Evolutionary conservation across 1,140 invertebrate genomes (phyloP).

Genomic region (Oscheius sp.): DNA sequence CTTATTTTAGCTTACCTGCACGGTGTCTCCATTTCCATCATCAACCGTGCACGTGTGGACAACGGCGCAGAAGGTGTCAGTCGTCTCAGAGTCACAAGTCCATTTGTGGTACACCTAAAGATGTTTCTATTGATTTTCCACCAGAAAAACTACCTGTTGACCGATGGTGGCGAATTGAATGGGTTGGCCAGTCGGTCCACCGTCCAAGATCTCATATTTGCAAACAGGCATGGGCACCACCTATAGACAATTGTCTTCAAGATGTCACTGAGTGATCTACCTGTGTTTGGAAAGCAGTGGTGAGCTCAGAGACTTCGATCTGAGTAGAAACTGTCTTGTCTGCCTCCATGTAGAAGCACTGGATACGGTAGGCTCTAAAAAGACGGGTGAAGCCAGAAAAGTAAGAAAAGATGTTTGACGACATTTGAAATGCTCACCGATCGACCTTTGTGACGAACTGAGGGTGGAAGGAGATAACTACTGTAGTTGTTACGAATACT

Average conservation of each 20-base stretch:
- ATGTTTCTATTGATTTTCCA: not conserved
- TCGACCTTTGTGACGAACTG: constrained; percentile 61
- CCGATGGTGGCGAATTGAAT: constrained; percentile 61
- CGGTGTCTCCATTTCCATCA: constrained; percentile 60
- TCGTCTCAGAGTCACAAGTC: constrained; percentile 61
- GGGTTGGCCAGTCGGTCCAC: constrained; percentile 58
- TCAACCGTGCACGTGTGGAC: constrained; percentile 60
- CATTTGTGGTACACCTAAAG: constrained; percentile 58
- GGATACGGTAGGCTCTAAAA: constrained; percentile 56
- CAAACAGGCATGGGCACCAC: constrained; percentile 60
- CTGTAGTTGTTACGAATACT: constrained; percentile 60
- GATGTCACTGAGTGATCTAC: not conserved
- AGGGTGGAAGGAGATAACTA: constrained; percentile 61
- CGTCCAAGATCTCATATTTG: constrained; percentile 60
- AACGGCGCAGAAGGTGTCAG: constrained; percentile 60
- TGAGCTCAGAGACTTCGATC: constrained; percentile 59
- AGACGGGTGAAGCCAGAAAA: not conserved
- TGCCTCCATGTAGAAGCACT: constrained; percentile 62
- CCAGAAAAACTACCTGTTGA: constrained; percentile 43
- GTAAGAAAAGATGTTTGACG: no score
- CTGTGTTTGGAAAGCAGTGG: constrained; percentile 60
- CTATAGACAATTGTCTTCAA: not conserved
- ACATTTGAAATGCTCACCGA: constrained; percentile 16
- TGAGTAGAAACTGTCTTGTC: constrained; percentile 60
- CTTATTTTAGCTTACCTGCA: constrained; percentile 40